Conservation (phyloP, 1,140 invertebrate species). For the Vanessa atalanta region DNA sequence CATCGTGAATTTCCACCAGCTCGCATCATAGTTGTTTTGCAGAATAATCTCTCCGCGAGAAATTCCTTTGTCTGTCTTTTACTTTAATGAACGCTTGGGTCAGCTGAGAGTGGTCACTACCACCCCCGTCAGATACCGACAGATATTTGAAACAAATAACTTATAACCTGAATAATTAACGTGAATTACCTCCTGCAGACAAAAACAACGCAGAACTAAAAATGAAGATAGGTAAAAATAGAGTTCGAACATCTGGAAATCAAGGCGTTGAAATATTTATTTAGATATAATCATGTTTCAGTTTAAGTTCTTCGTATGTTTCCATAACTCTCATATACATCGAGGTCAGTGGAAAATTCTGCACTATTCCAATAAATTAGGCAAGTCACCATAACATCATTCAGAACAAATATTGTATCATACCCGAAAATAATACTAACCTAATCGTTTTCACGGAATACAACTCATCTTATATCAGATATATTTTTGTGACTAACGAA, state of each 20-base stretch:
- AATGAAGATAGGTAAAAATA: constrained; percentile 21
- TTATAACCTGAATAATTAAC: neutral
- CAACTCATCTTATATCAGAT: neutral
- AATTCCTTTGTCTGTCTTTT: no score
- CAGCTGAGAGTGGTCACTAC: no score
- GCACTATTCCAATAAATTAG: constrained; percentile 18
- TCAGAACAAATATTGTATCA: constrained; percentile 1
- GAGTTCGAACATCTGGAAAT: constrained; percentile 7
- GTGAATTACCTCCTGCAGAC: neutral
- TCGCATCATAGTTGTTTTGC: no score
- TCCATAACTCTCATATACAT: constrained; percentile 1
- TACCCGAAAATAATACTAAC: neutral
- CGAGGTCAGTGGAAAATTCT: constrained; percentile 28
- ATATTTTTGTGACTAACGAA: neutral
- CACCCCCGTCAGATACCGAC: no score
- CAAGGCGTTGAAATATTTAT: constrained; percentile 16
- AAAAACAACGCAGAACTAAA: constrained; percentile 7
- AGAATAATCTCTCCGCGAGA: no score
- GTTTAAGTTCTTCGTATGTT: constrained; percentile 6
- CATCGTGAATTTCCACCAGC: no score
- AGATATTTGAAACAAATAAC: no score
- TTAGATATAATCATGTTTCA: constrained; percentile 5
- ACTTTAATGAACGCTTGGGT: no score
- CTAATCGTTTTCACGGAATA: neutral
- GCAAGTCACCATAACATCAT: constrained; percentile 5